Evolutionary conservation across 2,888 invertebrate genomes (phyloP).

Genomic region (Ypsolopha sequella): DNA sequence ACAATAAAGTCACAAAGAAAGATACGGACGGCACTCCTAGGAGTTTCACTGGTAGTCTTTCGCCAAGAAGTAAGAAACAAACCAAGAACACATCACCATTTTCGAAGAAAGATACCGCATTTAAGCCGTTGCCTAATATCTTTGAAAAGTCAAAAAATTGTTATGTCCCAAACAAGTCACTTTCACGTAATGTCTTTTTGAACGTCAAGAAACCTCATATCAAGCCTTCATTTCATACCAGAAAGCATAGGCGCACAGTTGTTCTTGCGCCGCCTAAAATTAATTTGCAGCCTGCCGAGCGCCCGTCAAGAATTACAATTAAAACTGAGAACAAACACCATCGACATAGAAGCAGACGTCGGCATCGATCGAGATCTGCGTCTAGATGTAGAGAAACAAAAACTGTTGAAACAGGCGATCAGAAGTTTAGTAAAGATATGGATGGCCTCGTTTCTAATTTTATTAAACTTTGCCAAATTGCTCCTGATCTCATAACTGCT

Average conservation of each 20-base stretch:
- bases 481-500: conserved; percentile 46
- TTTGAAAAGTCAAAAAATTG: conserved; percentile 59
- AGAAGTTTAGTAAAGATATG: conserved; percentile 61
- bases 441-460: conserved; percentile 53
- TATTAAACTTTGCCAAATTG: conserved; percentile 58
- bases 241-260: conserved; percentile 69
- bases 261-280: conserved; percentile 62
- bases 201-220: conserved; percentile 56
- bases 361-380: conserved; percentile 58
- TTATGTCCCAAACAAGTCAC: conserved; percentile 55
- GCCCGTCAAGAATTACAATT: conserved; percentile 50
- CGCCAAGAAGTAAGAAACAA: conserved; percentile 47
- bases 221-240: conserved; percentile 56
- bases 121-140: conserved; percentile 42
- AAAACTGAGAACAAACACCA: conserved; percentile 62
- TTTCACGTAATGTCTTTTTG: conserved; percentile 58
- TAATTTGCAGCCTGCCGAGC: conserved; percentile 52
- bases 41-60: conserved; percentile 32
- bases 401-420: conserved; percentile 72
- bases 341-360: conserved; percentile 56
- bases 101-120: conserved; percentile 39
- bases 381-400: conserved; percentile 68
- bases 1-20: conserved; percentile 36
- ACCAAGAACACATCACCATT: conserved; percentile 29
- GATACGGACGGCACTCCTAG: conserved; percentile 36